Evolutionary conservation across 2,888 invertebrate genomes (phyloP).

Genomic region (Dicycla oo): DNA sequence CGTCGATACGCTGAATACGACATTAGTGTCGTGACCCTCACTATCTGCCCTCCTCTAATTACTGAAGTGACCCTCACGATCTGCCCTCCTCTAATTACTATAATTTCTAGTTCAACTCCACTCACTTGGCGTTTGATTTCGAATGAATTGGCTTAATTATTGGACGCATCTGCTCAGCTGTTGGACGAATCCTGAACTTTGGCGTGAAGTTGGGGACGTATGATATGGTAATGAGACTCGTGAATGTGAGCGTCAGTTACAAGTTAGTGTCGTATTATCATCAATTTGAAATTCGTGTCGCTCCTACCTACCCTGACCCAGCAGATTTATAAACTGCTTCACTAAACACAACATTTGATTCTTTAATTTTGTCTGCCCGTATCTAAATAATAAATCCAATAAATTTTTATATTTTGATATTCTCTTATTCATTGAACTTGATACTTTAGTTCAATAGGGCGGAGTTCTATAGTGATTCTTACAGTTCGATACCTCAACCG

Average conservation of each 20-base stretch:
- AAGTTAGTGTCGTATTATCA: not conserved
- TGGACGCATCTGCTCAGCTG: constrained; percentile 42
- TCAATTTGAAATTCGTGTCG: not conserved
- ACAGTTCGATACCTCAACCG: not conserved
- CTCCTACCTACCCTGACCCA: not conserved
- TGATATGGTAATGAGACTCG: constrained; percentile 14
- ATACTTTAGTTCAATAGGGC: no score
- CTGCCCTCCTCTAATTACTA: constrained; percentile 54
- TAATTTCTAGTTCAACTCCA: constrained; percentile 43
- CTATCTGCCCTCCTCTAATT: constrained; percentile 56
- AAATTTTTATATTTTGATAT: not conserved
- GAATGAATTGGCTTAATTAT: constrained; percentile 44
- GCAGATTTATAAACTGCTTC: not conserved
- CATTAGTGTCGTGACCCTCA: constrained; percentile 63
- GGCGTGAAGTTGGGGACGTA: constrained; percentile 2
- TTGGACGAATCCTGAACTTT: constrained; percentile 28
- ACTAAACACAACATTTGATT: not conserved
- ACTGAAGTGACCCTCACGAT: constrained; percentile 59
- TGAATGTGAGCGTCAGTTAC: constrained; percentile 3
- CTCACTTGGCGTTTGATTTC: constrained; percentile 28
- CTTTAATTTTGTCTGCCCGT: not conserved
- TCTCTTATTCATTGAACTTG: not conserved
- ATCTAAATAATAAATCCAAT: not conserved
- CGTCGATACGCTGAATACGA: constrained; percentile 49
- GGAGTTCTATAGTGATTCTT: not conserved